These are phyloP conservation scores for Engraulis encrasicolus DNA, from an alignment of 2,113 vertebrate species.

Conservation along the genomic window DNA sequence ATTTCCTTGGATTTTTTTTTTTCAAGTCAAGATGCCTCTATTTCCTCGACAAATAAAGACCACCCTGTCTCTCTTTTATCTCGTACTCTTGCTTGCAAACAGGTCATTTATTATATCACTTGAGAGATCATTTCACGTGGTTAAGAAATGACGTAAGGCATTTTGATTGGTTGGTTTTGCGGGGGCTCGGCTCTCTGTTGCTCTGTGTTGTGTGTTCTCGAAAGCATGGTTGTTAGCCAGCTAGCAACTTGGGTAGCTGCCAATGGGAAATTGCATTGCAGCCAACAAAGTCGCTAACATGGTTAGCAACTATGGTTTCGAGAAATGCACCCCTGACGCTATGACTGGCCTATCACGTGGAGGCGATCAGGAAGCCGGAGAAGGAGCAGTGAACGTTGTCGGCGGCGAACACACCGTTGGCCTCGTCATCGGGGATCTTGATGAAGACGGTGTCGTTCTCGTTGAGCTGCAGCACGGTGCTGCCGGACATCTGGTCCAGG, in stretches of 20 bases:
- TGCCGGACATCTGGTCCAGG: conserved; percentile 97
- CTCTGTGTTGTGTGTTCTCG: too few relatives aligned
- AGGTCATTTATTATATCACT: conserved; percentile 66
- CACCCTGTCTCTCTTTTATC: conserved; percentile 68
- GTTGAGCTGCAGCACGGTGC: conserved; percentile 86
- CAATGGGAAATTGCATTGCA: too few relatives aligned
- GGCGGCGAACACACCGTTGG: conserved; percentile 92
- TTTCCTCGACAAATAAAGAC: conserved; percentile 72
- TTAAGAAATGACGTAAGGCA: conserved; percentile 70
- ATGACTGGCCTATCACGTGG: conserved; percentile 82
- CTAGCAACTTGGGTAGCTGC: too few relatives aligned
- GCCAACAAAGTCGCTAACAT: too few relatives aligned
- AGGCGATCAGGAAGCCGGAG: conserved; percentile 94
- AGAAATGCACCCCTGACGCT: too few relatives aligned
- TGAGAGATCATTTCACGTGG: conserved; percentile 75
- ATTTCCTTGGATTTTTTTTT: conserved; percentile 72
- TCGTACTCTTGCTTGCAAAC: conserved; percentile 57
- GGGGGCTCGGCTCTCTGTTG: conserved; percentile 50
- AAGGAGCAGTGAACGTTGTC: conserved; percentile 96
- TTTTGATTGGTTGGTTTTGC: too few relatives aligned
- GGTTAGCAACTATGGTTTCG: too few relatives aligned
- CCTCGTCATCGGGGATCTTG: conserved; percentile 91
- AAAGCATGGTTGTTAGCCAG: too few relatives aligned
- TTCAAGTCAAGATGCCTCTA: conserved; percentile 76
- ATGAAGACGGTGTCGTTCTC: conserved; percentile 95